Conservation (phyloP, 2,888 invertebrate species). For the Yponomeuta cagnagella region DNA sequence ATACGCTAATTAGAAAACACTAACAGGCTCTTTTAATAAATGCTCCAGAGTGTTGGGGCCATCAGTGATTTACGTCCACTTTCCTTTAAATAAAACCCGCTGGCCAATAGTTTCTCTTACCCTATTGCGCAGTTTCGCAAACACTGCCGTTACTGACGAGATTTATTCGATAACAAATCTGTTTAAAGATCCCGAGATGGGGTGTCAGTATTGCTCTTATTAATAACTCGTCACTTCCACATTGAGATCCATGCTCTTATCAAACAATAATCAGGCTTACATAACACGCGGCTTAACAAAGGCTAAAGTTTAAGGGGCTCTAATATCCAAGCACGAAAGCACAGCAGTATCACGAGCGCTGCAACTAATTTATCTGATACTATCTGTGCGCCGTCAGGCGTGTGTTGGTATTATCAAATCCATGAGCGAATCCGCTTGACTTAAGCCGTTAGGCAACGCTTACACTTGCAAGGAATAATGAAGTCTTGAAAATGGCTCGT, state of each 20-base stretch:
- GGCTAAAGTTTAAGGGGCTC: slow-evolving; percentile 36
- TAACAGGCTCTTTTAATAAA: slow-evolving; percentile 10
- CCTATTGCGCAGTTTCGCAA: neutral
- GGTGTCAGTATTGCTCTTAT: neutral
- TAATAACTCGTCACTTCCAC: slow-evolving; percentile 7
- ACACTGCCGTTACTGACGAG: neutral
- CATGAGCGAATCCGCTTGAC: slow-evolving; percentile 6
- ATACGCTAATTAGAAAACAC: slow-evolving; percentile 18
- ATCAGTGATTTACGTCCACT: neutral
- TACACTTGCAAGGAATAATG: neutral
- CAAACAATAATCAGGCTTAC: slow-evolving; percentile 10
- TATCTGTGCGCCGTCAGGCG: slow-evolving; percentile 36
- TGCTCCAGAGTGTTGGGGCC: slow-evolving; percentile 2
- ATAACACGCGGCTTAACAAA: slow-evolving; percentile 18
- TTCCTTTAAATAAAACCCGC: neutral
- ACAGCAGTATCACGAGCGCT: slow-evolving; percentile 50
- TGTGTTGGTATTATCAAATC: slow-evolving; percentile 32
- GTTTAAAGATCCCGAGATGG: neutral
- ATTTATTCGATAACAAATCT: neutral
- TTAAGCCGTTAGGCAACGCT: neutral
- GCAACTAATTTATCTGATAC: slow-evolving; percentile 50
- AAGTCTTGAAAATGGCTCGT: neutral
- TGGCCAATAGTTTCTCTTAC: neutral
- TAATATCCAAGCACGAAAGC: slow-evolving; percentile 52
- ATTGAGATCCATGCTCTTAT: neutral